Conservation (phyloP, 1,140 invertebrate species). For the Schmidtea mediterranea region DNA sequence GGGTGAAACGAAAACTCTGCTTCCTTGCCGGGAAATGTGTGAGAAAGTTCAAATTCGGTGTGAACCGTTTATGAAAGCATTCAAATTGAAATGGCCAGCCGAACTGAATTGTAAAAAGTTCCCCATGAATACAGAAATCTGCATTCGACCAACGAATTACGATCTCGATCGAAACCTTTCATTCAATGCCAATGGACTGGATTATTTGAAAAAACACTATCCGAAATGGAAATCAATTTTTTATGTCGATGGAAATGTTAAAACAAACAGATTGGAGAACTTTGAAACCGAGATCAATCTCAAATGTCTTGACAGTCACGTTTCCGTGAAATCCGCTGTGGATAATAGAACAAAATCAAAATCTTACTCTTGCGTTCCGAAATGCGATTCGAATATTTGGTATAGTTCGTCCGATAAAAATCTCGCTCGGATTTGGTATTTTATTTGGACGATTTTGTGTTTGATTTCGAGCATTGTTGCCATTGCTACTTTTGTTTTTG, state of each 20-base stretch:
- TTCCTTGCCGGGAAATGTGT: slow-evolving; percentile 63
- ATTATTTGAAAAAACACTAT: not conserved
- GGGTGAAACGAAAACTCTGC: slow-evolving; percentile 42
- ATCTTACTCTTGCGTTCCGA: slow-evolving; percentile 9
- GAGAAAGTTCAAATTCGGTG: slow-evolving; percentile 51
- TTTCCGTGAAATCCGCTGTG: too few species aligned
- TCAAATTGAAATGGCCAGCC: slow-evolving; percentile 61
- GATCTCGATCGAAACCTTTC: not conserved
- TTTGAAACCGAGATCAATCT: too few species aligned
- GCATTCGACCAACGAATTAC: not conserved
- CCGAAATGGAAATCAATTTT: not conserved
- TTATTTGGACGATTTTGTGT: slow-evolving; percentile 22
- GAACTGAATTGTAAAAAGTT: slow-evolving; percentile 47
- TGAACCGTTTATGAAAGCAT: slow-evolving; percentile 53
- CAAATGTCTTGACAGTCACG: too few species aligned
- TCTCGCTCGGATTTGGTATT: slow-evolving; percentile 28
- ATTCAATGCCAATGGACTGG: not conserved
- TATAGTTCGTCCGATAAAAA: slow-evolving; percentile 28
- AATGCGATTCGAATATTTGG: slow-evolving; percentile 14
- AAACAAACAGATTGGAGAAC: too few species aligned
- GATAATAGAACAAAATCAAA: not conserved
- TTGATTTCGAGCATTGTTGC: slow-evolving; percentile 24
- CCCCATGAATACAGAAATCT: not conserved
- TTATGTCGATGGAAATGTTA: not conserved
- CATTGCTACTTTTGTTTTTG: slow-evolving; percentile 27